Evolutionary conservation across 92 coral and sea anemone genomes (phyloP).

Genomic region (Porites cylindrica): DNA sequence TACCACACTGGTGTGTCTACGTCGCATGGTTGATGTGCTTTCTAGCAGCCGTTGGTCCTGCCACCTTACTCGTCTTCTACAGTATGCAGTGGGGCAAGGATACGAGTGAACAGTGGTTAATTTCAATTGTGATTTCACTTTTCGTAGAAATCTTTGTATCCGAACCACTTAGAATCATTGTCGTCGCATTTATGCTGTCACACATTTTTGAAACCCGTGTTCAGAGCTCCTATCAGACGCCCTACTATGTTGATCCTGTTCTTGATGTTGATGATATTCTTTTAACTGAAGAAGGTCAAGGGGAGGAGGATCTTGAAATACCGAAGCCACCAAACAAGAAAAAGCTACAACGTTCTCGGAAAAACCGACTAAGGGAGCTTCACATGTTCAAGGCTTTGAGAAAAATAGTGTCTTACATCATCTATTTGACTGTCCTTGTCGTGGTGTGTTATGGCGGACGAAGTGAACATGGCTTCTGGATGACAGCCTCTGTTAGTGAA

Average conservation of each 20-base stretch:
- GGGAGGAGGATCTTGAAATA: conserved; percentile 15
- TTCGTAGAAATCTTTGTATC: conserved; percentile 56
- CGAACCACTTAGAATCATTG: conserved; percentile 43
- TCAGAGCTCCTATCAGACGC: background rate
- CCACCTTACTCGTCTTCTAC: conserved; percentile 61
- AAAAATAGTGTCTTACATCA: conserved; percentile 49
- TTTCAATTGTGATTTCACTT: conserved; percentile 56
- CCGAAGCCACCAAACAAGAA: conserved; percentile 64
- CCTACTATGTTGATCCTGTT: background rate
- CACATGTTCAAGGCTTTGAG: conserved; percentile 33
- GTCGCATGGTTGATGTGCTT: conserved; percentile 62
- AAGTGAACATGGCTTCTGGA: conserved; percentile 28
- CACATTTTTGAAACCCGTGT: background rate
- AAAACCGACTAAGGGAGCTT: conserved; percentile 43
- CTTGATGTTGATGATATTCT: conserved; percentile 3
- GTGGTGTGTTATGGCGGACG: conserved; percentile 62
- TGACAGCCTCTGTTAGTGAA: conserved; percentile 44
- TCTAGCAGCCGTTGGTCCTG: conserved; percentile 32
- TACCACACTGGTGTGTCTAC: conserved; percentile 51
- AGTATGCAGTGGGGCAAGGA: conserved; percentile 67
- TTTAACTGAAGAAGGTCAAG: background rate
- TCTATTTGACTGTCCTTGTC: conserved; percentile 46
- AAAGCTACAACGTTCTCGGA: conserved; percentile 39
- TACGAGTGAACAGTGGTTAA: conserved; percentile 57
- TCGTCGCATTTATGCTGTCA: conserved; percentile 36